Percentiles rank a stretch among this genome's conserved stretches.
phyloP scores from a whole-genome alignment of 2,113 vertebrate genomes.

The Erythrocebus patas region DNA sequence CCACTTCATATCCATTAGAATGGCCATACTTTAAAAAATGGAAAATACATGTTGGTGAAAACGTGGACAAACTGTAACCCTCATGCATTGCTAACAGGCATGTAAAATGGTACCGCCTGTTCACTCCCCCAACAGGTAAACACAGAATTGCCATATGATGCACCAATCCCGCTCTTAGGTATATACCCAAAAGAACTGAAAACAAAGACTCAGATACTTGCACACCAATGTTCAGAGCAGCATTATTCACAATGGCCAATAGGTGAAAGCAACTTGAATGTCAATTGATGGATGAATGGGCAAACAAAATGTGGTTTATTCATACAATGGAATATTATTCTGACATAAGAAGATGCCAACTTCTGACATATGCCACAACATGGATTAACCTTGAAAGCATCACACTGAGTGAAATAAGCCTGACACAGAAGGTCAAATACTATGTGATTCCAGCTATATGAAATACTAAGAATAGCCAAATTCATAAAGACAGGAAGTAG shows the following conservation, averaged over 20 bases:
- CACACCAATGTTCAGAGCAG: fast-evolving
- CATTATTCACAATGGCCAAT: background rate
- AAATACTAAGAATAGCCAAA: background rate
- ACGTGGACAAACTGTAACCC: background rate
- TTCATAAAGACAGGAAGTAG: background rate
- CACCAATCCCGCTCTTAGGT: background rate
- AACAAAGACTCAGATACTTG: background rate
- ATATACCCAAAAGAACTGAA: background rate
- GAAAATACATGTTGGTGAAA: background rate
- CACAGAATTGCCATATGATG: background rate
- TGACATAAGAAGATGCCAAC: background rate
- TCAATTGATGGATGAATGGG: background rate
- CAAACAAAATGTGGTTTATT: background rate
- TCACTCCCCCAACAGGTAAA: background rate
- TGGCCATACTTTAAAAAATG: background rate
- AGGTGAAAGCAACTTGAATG: background rate
- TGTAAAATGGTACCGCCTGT: background rate
- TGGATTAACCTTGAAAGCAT: no score
- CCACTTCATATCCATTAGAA: background rate
- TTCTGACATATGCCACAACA: background rate
- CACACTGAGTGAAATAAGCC: background rate
- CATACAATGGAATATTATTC: background rate
- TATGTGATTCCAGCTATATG: background rate
- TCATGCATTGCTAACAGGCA: background rate
- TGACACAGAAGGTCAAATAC: background rate